A percentile compares a stretch with the other conserved stretches of the same genome.
These are phyloP conservation scores for Strix aluco DNA, from an alignment of 2,113 vertebrate genomes.

Conservation along the genomic window DNA sequence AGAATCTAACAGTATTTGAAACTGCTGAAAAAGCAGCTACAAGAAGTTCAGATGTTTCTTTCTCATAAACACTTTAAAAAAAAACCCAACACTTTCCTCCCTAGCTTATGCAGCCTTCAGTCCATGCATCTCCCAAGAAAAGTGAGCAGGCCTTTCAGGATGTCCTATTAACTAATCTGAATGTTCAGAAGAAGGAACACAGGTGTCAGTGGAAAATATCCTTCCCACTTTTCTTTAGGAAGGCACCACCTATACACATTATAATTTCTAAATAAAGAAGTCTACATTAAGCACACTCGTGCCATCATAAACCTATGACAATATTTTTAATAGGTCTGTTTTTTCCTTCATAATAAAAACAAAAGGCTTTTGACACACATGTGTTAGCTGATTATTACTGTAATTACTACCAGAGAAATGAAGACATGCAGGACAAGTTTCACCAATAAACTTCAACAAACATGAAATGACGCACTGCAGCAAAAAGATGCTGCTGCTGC, in stretches of 20 bases:
- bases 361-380: not conserved
- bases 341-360: not conserved
- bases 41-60: not conserved
- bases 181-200: not conserved
- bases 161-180: not conserved
- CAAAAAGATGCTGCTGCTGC: not conserved
- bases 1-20: not conserved
- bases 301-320: not conserved
- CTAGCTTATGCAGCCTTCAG: not conserved
- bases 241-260: not conserved
- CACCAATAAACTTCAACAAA: not conserved
- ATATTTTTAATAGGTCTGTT: not conserved
- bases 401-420: not conserved
- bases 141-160: not conserved
- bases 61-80: not conserved
- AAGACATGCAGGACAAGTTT: not conserved
- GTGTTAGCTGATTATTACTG: not conserved
- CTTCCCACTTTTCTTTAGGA: not conserved
- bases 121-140: not conserved
- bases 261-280: not conserved
- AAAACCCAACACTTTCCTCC: not conserved
- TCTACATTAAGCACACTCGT: not conserved
- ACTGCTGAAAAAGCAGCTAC: not conserved
- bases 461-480: not conserved
- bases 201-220: not conserved